A percentile compares a stretch with the other conserved stretches of the same genome.
phyloP scores from a whole-genome alignment of 1,140 invertebrate genomes.

The Frieseomelitta varia region DNA sequence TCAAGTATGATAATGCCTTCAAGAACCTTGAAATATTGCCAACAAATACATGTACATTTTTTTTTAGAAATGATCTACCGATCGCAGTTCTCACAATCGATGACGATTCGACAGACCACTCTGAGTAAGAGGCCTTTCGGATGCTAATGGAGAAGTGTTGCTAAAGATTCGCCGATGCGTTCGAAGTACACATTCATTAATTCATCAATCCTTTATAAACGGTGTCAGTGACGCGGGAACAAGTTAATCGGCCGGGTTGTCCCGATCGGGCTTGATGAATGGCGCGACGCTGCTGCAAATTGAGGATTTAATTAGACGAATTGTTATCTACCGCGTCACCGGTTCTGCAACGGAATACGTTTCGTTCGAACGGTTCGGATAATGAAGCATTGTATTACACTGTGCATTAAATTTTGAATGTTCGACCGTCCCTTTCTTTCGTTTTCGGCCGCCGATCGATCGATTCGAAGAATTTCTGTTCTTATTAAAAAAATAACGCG shows the following conservation, averaged over 20 bases:
- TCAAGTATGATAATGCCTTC: too few species aligned
- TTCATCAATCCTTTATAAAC: constrained; percentile 9
- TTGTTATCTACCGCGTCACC: neutral
- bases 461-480: too few species aligned
- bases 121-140: neutral
- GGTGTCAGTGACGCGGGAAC: neutral
- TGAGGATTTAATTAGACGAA: constrained; percentile 25
- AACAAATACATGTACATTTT: too few species aligned
- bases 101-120: neutral
- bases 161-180: neutral
- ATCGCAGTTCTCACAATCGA: too few species aligned
- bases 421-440: neutral
- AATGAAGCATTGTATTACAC: neutral
- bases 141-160: neutral
- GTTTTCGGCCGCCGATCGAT: too few species aligned
- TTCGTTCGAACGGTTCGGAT: neutral
- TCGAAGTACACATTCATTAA: neutral
- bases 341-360: neutral
- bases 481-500: too few species aligned
- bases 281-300: neutral
- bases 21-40: too few species aligned
- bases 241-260: neutral
- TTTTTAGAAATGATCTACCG: too few species aligned
- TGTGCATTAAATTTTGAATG: neutral
- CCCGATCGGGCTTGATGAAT: neutral